These are phyloP conservation scores for Muntiacus muntjak DNA, from an alignment of 2,113 vertebrate genomes.

Conservation along the genomic window DNA sequence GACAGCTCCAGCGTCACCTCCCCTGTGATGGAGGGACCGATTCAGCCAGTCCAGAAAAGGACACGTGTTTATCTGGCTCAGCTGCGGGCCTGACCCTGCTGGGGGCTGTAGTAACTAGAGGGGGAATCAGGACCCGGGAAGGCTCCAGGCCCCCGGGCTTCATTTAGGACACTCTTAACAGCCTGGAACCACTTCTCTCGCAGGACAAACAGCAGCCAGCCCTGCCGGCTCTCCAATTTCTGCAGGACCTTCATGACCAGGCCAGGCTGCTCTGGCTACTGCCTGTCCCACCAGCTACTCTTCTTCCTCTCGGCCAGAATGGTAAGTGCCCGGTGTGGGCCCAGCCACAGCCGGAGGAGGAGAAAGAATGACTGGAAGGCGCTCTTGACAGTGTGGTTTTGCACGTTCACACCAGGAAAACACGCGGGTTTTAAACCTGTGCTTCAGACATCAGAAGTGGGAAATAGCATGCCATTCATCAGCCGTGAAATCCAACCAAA, in stretches of 20 bases:
- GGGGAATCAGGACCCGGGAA: background rate
- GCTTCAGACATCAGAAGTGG: conserved; percentile 74
- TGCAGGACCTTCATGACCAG: conserved; percentile 85
- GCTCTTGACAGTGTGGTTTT: conserved; percentile 74
- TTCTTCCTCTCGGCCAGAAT: conserved; percentile 87
- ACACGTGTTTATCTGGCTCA: background rate
- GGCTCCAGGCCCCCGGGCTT: background rate
- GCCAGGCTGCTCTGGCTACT: conserved; percentile 82
- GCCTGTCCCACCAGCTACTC: conserved; percentile 89
- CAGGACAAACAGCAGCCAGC: conserved; percentile 82
- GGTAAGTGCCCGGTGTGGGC: conserved; percentile 67
- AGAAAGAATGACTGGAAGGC: background rate
- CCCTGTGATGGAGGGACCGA: background rate
- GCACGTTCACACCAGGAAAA: conserved; percentile 87
- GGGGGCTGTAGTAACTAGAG: background rate
- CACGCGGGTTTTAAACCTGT: conserved; percentile 89
- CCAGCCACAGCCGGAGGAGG: rapidly evolving
- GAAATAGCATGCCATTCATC: conserved; percentile 73
- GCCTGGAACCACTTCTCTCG: background rate
- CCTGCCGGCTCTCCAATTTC: conserved; percentile 82
- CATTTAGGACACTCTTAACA: background rate
- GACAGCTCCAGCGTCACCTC: background rate
- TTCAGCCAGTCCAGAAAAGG: background rate
- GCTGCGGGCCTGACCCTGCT: background rate
- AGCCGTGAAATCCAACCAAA: conserved; percentile 90